These are phyloP conservation scores for Ganaspis brasiliensis DNA, from an alignment of 2,888 invertebrate genomes.

Conservation along the genomic window DNA sequence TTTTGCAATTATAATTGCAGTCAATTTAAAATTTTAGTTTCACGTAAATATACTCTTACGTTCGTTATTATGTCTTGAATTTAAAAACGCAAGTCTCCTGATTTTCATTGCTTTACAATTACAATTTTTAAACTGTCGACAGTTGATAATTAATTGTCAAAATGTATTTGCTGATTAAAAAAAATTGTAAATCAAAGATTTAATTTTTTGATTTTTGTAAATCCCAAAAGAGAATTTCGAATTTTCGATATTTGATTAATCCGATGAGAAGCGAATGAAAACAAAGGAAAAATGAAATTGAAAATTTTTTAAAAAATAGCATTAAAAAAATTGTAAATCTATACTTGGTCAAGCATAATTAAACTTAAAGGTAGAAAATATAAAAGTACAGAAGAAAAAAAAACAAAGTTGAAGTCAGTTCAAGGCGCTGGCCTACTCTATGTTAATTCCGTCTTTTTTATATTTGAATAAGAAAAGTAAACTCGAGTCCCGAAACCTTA, in stretches of 20 bases:
- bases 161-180: background rate
- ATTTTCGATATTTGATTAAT: too few relatives aligned
- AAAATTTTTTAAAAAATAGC: background rate
- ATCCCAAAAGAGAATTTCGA: too few relatives aligned
- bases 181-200: background rate
- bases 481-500: conserved; percentile 9
- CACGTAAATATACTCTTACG: background rate
- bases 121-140: background rate
- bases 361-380: background rate
- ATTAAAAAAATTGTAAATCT: background rate
- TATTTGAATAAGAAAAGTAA: conserved; percentile 16
- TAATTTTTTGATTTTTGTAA: background rate
- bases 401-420: background rate
- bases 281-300: too few relatives aligned
- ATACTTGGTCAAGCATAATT: background rate
- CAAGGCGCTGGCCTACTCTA: conserved; percentile 1
- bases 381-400: background rate
- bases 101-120: background rate
- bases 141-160: background rate
- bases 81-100: background rate
- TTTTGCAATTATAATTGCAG: conserved; percentile 11
- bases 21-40: background rate
- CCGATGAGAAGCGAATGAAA: too few relatives aligned
- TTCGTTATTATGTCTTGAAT: background rate
- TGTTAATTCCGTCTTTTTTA: conserved; percentile 20